Base-by-base conservation (phyloP, 2,113 vertebrate species). In the Leptobrachium ailaonicum region DNA sequence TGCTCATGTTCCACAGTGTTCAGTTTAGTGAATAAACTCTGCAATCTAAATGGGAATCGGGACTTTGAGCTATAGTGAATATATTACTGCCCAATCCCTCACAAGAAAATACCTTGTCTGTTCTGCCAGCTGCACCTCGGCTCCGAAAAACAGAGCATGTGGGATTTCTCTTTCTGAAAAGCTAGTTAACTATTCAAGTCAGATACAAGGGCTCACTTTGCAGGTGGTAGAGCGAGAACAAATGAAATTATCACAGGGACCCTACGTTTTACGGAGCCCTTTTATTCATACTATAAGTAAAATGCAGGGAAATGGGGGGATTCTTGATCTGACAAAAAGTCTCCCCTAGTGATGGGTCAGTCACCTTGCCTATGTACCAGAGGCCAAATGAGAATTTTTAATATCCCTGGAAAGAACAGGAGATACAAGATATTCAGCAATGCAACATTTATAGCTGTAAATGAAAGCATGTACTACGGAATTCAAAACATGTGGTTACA, bases 111-210 rank as follows among this genome's bases (percentile, higher is more conserved):
- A 71, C 5, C 2, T 32, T 54, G 42, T 12, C 20, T 54, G 63
- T 4, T 20, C 41, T 72, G 45, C 9, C 47, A 56, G 20, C 47
- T 56, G 50, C 32, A 56, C 43, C 14, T 47, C 2, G 42, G 50
- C 14, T 56, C 56, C 9, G 70, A 56, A 70, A 50, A 69, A 4
- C 6, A 60, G 68, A 14, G 43, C 56, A 64, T 78, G 20, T 71
- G 68, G 76, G 76, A 63, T 71, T 78, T 62, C 2, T 63, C 50
- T 64, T 12, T 32, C 67, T 11, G 44, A 40, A 42, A 44, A 47
- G 14, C 41, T 6, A 62, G 41, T 77, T 77, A 77, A 9, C 14
- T 77, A 62, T 70, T 69, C 66, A 41, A 77, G 56, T 73, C 70
- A 72, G 70, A 56, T 68, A 43, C 66, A 4, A 50, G 12, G 50